Base-by-base conservation (phyloP, 64 coral and sea anemone genomes). In the Pachyseris speciosa region DNA sequence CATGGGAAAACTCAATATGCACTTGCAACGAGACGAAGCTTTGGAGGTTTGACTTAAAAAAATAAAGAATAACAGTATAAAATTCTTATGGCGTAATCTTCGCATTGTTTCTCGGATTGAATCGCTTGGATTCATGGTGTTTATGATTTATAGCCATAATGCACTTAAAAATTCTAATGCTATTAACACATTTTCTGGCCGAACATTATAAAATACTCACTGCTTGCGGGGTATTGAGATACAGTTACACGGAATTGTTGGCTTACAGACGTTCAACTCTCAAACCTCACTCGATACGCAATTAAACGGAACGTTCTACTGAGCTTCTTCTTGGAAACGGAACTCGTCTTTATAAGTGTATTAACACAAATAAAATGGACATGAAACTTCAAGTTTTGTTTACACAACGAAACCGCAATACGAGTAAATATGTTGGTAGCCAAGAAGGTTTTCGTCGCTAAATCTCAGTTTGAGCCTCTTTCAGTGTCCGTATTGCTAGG, bases 101-200 rank as follows among this genome's bases (percentile, higher is more conserved):
- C 13, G 34, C 36, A 19, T 39, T 13, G 34, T 61, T 37, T 4
- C 53, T 40, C 33, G 9, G n/a, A 81, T 61, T 81, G 29, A 22
- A 27, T 81, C 15, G n/a, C 55, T 63, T 60, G 22, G 52, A 16
- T 81, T 39, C 36, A 39, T 40, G 39, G 17, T 63, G 32, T 63
- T 63, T 81, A 41, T 63, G 77, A 37, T 61, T 81, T 61, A 81
- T 61, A 34, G 36, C 13, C 53, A 81, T 81, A 81, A 81, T 45
- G 73, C 12, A 76, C 73, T 76, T 76, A 76, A 76, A 76, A 76
- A 30, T 76, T 41, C 34, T 76, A 76, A 76, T 47, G 28, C 73
- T 76, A 76, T 76, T 76, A 50, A 76, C 42, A 50, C 43, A 76
- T 76, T 76, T 76, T 61, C 58, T 61, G 24, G 58, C 58, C 58